Conservation (phyloP, 2,797 vertebrate species). For the Manis crassicaudata region DNA sequence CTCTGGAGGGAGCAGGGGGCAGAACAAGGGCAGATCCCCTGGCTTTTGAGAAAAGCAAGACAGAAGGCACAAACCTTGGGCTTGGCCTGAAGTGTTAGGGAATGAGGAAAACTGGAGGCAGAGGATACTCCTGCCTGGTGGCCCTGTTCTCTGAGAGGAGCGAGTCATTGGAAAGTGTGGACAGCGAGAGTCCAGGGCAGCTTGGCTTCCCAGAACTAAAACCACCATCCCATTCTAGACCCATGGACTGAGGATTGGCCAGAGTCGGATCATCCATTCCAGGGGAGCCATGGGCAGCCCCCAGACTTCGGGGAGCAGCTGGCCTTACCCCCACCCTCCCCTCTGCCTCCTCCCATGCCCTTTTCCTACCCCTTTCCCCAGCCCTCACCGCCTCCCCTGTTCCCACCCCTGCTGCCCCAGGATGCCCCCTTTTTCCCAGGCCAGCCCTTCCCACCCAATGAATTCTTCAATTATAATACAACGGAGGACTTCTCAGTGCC, state of each 20-base stretch:
- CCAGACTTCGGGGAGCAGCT: constrained; percentile 64
- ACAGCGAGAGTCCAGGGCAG: neutral
- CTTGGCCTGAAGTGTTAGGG: neutral
- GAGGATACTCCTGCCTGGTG: neutral
- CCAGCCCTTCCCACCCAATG: constrained; percentile 61
- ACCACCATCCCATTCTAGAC: constrained; percentile 66
- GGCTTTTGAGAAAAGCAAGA: neutral
- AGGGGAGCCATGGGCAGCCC: constrained; percentile 67
- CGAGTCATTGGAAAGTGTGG: neutral
- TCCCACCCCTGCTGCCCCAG: constrained; percentile 60
- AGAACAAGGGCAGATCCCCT: neutral
- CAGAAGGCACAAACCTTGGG: neutral
- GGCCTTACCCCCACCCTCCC: constrained; percentile 55
- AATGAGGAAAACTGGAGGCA: neutral
- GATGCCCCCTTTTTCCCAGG: constrained; percentile 56
- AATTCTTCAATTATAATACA: constrained; percentile 70
- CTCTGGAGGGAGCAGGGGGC: neutral
- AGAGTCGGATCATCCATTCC: constrained; percentile 69
- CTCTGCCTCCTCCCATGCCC: constrained; percentile 52
- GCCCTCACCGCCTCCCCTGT: constrained; percentile 43
- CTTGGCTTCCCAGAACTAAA: constrained; percentile 38
- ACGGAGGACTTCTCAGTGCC: constrained; percentile 68
- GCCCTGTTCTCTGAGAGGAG: neutral
- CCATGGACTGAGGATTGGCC: constrained; percentile 73
- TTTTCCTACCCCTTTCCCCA: constrained; percentile 56